phyloP scores from a whole-genome alignment of 2,113 vertebrate genomes.

The Cacatua alba region DNA sequence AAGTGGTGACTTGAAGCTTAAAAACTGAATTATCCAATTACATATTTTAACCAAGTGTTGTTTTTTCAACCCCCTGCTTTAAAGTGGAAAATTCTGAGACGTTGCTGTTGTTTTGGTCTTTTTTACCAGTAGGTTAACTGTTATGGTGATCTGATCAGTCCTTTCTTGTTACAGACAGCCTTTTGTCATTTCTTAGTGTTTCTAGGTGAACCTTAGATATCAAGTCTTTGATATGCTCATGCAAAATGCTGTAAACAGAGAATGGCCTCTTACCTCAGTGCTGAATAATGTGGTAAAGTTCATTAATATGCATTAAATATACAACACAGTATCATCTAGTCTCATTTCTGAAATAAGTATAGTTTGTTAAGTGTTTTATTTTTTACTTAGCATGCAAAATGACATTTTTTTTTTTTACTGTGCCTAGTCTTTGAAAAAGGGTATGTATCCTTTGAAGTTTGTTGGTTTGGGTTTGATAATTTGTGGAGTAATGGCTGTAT shows the following conservation, averaged over 20 bases:
- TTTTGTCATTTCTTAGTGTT: background rate
- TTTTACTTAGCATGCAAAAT: background rate
- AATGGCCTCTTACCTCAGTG: background rate
- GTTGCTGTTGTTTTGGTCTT: background rate
- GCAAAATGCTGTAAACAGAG: background rate
- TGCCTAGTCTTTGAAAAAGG: background rate
- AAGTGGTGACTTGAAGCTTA: conserved; percentile 10
- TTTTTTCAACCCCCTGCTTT: background rate
- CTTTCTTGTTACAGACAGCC: background rate
- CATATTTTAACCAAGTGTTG: background rate
- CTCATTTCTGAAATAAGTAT: background rate
- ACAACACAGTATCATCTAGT: background rate
- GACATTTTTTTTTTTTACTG: background rate
- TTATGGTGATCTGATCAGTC: background rate
- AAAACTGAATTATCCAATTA: background rate
- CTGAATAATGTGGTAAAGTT: background rate
- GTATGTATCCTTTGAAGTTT: background rate
- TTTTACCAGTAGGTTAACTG: background rate
- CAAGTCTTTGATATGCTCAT: background rate
- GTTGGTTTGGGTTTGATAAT: background rate
- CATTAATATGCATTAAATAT: background rate
- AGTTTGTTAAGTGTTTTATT: background rate
- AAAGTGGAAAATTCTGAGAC: background rate
- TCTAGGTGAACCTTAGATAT: background rate
- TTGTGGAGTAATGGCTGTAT: background rate